Conservation (phyloP, 2,797 vertebrate genomes). For the Dicrostonyx torquatus region DNA sequence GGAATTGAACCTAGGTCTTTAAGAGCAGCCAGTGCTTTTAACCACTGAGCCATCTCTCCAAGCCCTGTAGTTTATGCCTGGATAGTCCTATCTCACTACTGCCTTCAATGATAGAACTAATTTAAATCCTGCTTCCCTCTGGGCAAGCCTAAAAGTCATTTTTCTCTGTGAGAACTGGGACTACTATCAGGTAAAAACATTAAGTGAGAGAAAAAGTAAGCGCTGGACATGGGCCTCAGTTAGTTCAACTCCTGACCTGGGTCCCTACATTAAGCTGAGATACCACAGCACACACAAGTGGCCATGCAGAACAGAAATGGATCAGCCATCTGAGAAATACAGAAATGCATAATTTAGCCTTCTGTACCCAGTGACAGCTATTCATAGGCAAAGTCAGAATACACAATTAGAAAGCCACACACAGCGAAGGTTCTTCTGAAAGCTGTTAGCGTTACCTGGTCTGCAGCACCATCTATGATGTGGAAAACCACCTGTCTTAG, state of each 20-base stretch:
- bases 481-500: background rate
- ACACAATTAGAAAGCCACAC: constrained; percentile 26
- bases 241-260: background rate
- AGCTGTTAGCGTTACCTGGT: background rate
- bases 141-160: constrained; percentile 31
- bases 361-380: background rate
- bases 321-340: background rate
- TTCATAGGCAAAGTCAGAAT: constrained; percentile 29
- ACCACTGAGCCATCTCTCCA: background rate
- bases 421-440: background rate
- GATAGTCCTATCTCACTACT: background rate
- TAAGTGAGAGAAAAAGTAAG: constrained; percentile 13
- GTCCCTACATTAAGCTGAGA: background rate
- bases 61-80: background rate
- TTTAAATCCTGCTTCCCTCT: background rate
- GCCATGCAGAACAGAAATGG: background rate
- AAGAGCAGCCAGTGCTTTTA: background rate
- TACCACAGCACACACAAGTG: background rate
- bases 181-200: background rate
- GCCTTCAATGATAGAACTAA: constrained; percentile 26
- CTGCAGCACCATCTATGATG: background rate
- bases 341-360: background rate
- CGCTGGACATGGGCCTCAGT: background rate
- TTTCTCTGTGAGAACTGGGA: constrained; percentile 45
- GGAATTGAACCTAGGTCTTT: background rate